Conservation (phyloP, 2,888 invertebrate species). For the Ypsolopha sequella region DNA sequence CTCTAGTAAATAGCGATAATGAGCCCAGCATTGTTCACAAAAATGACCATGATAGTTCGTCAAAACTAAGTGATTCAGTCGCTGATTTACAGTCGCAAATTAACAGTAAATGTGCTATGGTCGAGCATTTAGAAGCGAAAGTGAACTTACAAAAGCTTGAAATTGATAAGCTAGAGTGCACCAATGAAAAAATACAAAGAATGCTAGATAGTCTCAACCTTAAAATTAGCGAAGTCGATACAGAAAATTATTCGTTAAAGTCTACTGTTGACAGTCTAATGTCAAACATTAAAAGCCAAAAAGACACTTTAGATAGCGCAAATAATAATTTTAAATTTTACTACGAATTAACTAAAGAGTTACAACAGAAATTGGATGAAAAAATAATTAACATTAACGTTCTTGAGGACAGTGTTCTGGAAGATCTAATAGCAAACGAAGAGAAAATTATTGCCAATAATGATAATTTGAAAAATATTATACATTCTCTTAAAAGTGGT, state of each 20-base stretch:
- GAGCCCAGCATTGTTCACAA: slow-evolving; percentile 29
- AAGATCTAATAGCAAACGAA: slow-evolving; percentile 43
- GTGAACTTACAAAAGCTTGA: slow-evolving; percentile 31
- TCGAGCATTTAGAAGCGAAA: slow-evolving; percentile 34
- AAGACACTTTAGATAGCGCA: slow-evolving; percentile 26
- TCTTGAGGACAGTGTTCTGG: slow-evolving; percentile 29
- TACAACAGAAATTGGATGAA: slow-evolving; percentile 33
- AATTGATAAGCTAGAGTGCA: slow-evolving; percentile 32
- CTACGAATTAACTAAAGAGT: slow-evolving; percentile 35
- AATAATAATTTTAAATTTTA: slow-evolving; percentile 40
- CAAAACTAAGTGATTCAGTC: slow-evolving; percentile 18
- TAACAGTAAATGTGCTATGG: slow-evolving; percentile 25
- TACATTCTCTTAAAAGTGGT: slow-evolving; percentile 35
- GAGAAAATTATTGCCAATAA: slow-evolving; percentile 45
- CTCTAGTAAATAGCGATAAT: slow-evolving; percentile 40
- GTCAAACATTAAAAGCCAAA: slow-evolving; percentile 35
- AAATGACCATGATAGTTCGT: slow-evolving; percentile 19
- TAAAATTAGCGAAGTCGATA: slow-evolving; percentile 27
- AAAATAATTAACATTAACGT: slow-evolving; percentile 24
- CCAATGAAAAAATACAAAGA: slow-evolving; percentile 28
- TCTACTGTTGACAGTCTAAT: slow-evolving; percentile 37
- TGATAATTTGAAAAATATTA: slow-evolving; percentile 50
- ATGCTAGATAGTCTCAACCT: slow-evolving; percentile 27
- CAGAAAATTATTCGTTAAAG: slow-evolving; percentile 36
- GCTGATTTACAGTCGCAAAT: slow-evolving; percentile 30